Evolutionary conservation across 2,888 invertebrate genomes (phyloP), one percentile per base, ranked within the genome.

Genomic region (Crioceris asparagi): DNA sequence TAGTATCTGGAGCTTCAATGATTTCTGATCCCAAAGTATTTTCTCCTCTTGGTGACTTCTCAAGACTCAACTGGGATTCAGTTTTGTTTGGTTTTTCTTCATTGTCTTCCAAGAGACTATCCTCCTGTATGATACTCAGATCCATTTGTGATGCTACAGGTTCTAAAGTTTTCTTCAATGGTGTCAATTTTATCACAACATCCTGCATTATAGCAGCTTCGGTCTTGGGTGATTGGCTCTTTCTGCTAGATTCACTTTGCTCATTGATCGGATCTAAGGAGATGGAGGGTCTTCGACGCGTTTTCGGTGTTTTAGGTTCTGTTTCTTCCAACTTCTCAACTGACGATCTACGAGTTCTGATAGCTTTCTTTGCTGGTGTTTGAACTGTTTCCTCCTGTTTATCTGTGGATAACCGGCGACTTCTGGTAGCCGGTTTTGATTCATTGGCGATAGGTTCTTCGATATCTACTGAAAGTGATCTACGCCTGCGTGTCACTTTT

Each of bases 51-150:
- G n/a, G n/a, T n/a, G n/a, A n/a, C n/a, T 21, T 21, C 10, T 21
- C 21, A 7, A 10, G 6, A 6, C 10, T 6, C 21, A 7, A 10
- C 10, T 25, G 3, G 25, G n/a, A 12, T 25, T 25, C 21, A 21
- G 16, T 21, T 18, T 36, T 14, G 16, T 32, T 8, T 2, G 8
- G 6, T 30, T 11, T 25, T 35, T 43, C 36, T 14, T 27, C 30
- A 17, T 15, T 17, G 8, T 50, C 50, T 30, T 48, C 49, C 11
- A 26, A 17, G 14, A 40, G 36, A 25, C 45, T 45, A 18, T 40
- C 38, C 38, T 52, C 52, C 29, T 44, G 38, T 14, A 52, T 49
- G 23, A 47, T 32, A 23, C 49, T 50, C 6, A 52, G 43, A 35
- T 52, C 47, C 10, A 49, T 29, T 12, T 47, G 44, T 15, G 35